phyloP scores from a whole-genome alignment of 1,140 invertebrate genomes.

The Apocrypta bakeri region DNA sequence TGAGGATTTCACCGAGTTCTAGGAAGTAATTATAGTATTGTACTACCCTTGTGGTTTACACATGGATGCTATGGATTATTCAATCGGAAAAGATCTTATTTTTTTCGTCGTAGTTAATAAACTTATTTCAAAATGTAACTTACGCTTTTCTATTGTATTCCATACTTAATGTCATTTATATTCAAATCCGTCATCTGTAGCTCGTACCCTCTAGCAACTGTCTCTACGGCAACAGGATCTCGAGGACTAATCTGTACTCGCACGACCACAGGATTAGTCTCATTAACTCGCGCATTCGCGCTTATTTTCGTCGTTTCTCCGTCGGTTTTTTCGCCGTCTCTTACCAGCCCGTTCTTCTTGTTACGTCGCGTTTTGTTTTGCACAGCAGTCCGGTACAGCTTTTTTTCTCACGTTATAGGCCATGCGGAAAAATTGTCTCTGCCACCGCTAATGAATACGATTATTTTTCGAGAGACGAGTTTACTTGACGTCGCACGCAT shows the following conservation, averaged over 20 bases:
- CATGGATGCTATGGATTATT: background rate
- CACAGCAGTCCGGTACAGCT: background rate
- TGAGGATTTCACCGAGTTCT: background rate
- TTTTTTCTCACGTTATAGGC: constrained; percentile 44
- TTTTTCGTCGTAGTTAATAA: no score
- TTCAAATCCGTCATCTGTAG: background rate
- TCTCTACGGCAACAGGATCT: constrained; percentile 57
- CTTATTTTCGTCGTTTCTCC: constrained; percentile 44
- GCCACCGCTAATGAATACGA: constrained; percentile 34
- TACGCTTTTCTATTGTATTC: background rate
- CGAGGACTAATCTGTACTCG: constrained; percentile 62
- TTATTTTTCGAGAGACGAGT: constrained; percentile 37
- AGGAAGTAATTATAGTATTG: background rate
- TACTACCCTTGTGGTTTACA: background rate
- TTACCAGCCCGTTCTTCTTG: constrained; percentile 8
- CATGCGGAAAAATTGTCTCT: constrained; percentile 44
- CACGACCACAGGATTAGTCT: constrained; percentile 66
- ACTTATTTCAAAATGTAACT: no score
- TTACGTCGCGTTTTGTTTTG: constrained; percentile 20
- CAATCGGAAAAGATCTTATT: no score
- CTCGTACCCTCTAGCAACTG: constrained; percentile 13
- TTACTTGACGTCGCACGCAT: constrained; percentile 2
- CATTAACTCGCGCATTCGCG: constrained; percentile 65
- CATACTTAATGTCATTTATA: background rate
- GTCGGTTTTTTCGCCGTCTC: constrained; percentile 22